Percentiles rank a stretch among this genome's conserved stretches.
phyloP scores from a whole-genome alignment of 2,113 vertebrate species.

The Pterocles burchelli region DNA sequence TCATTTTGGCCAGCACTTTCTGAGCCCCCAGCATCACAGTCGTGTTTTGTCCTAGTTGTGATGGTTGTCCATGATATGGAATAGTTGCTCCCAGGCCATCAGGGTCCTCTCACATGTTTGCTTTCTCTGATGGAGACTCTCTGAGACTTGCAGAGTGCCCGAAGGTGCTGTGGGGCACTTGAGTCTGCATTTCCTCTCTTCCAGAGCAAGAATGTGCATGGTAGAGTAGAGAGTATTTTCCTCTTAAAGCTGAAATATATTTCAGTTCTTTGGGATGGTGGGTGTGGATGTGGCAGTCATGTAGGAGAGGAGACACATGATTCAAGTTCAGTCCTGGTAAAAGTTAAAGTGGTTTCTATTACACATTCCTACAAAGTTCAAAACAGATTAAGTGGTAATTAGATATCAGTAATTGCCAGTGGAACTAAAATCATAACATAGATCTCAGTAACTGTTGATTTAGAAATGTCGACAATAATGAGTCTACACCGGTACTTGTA shows the following conservation, averaged over 20 bases:
- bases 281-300: background rate
- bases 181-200: background rate
- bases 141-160: background rate
- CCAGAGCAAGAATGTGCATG: background rate
- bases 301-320: background rate
- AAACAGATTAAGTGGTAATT: conserved; percentile 17
- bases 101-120: background rate
- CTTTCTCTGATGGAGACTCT: background rate
- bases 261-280: background rate
- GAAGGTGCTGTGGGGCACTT: background rate
- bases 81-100: background rate
- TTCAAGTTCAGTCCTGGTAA: background rate
- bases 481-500: background rate
- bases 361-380: conserved; percentile 36
- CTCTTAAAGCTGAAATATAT: background rate
- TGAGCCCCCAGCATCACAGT: background rate
- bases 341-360: conserved; percentile 15
- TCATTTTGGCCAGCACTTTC: background rate
- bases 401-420: conserved; percentile 26
- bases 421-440: background rate
- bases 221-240: background rate
- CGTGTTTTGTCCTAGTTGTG: background rate
- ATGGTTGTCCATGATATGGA: background rate
- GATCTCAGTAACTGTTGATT: background rate
- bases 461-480: background rate